Evolutionary conservation across 2,113 vertebrate species (phyloP).

Genomic region (Tragelaphus imberbis): DNA sequence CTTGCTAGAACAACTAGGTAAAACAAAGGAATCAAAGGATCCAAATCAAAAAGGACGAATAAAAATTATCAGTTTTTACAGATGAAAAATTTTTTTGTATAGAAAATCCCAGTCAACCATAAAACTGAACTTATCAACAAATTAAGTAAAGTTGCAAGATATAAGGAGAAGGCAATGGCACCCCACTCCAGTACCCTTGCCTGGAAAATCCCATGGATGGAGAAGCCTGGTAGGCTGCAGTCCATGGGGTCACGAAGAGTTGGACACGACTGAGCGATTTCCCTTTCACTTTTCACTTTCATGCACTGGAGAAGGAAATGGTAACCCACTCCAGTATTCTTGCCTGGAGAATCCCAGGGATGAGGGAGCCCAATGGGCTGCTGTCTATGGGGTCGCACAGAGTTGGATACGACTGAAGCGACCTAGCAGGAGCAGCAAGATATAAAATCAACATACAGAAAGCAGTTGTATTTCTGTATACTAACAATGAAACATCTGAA

Average conservation of each 20-base stretch:
- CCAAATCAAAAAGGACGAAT: not conserved
- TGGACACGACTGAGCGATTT: too few relatives aligned
- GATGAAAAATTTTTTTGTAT: not conserved
- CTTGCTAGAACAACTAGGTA: not conserved
- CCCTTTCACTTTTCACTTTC: too few relatives aligned
- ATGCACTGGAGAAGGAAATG: too few relatives aligned
- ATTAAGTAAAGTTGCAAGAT: not conserved
- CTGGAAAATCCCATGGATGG: too few relatives aligned
- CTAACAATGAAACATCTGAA: not conserved
- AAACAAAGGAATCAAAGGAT: not conserved
- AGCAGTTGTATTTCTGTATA: not conserved
- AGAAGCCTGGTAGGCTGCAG: too few relatives aligned
- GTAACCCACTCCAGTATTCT: too few relatives aligned
- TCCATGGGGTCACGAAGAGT: too few relatives aligned
- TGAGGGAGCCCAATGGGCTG: too few relatives aligned
- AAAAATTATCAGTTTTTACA: not conserved
- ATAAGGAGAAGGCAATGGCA: not conserved
- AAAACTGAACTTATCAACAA: not conserved
- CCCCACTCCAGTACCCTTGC: too few relatives aligned
- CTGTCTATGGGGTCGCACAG: too few relatives aligned
- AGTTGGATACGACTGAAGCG: too few relatives aligned
- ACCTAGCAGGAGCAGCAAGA: not conserved
- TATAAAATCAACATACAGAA: not conserved
- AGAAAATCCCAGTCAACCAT: not conserved
- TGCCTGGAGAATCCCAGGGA: too few relatives aligned